Conservation (phyloP, 2,888 invertebrate species). For the Xestoiulus laeticollis region DNA sequence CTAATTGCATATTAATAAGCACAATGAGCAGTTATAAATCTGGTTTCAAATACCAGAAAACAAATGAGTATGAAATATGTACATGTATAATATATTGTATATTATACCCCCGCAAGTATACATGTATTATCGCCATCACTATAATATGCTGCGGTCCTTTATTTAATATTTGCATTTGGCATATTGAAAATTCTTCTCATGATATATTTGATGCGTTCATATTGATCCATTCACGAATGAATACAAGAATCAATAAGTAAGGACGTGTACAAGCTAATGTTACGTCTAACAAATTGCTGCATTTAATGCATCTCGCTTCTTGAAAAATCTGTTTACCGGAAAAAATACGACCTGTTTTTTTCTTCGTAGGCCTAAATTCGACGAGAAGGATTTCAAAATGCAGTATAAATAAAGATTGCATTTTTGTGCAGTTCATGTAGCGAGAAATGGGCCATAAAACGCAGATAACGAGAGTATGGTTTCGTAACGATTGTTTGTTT, state of each 20-base stretch:
- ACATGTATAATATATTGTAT: too few species aligned
- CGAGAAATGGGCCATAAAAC: conserved; percentile 47
- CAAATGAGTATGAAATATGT: too few species aligned
- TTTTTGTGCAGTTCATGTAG: conserved; percentile 45
- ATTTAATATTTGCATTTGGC: not conserved
- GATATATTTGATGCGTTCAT: not conserved
- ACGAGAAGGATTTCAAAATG: not conserved
- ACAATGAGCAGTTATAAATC: too few species aligned
- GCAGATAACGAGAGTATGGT: conserved; percentile 41
- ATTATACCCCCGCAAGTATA: not conserved
- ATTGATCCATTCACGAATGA: not conserved
- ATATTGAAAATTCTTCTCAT: not conserved
- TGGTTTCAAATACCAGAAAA: too few species aligned
- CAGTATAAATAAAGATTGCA: conserved; percentile 39
- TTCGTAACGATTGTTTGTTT: conserved; percentile 19
- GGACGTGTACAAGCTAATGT: not conserved
- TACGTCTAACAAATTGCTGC: not conserved
- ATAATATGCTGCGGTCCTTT: not conserved
- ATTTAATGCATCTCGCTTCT: not conserved
- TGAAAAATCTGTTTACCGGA: not conserved
- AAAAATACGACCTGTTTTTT: not conserved
- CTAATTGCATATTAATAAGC: too few species aligned
- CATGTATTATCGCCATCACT: not conserved
- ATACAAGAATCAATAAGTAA: not conserved
- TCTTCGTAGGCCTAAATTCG: not conserved